phyloP scores from a whole-genome alignment of 2,797 vertebrate genomes.

The Hemitrygon akajei region DNA sequence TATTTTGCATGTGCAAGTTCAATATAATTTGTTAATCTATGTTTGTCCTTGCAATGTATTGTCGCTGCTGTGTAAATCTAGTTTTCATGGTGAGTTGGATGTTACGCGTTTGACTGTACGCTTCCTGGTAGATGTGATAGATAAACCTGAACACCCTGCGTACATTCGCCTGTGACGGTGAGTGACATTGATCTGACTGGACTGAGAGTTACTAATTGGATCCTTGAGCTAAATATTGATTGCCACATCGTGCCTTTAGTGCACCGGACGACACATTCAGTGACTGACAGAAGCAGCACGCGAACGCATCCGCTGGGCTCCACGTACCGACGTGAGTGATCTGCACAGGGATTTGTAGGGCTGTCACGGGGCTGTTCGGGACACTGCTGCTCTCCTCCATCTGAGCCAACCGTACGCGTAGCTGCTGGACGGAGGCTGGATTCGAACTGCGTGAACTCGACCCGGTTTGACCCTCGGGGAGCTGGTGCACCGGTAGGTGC shows the following conservation, averaged over 20 bases:
- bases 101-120: too few species aligned
- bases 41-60: too few species aligned
- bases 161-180: too few species aligned
- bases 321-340: slow-evolving; percentile 90
- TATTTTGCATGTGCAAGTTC: too few species aligned
- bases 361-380: slow-evolving; percentile 68
- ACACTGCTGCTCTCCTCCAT: slow-evolving; percentile 68
- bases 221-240: too few species aligned
- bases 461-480: slow-evolving; percentile 65
- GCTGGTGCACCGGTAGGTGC: slow-evolving; percentile 55
- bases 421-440: slow-evolving; percentile 63
- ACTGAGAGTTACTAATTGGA: neutral
- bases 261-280: too few species aligned
- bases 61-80: too few species aligned
- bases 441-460: slow-evolving; percentile 58
- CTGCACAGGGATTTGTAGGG: slow-evolving; percentile 92
- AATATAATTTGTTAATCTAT: too few species aligned
- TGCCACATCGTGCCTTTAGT: too few species aligned
- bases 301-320: neutral
- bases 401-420: slow-evolving; percentile 81
- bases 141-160: too few species aligned
- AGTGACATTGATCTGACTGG: neutral
- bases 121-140: too few species aligned
- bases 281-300: neutral
- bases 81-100: too few species aligned